Base-by-base conservation (phyloP, 2,797 vertebrate species). In the Coilia nasus region DNA sequence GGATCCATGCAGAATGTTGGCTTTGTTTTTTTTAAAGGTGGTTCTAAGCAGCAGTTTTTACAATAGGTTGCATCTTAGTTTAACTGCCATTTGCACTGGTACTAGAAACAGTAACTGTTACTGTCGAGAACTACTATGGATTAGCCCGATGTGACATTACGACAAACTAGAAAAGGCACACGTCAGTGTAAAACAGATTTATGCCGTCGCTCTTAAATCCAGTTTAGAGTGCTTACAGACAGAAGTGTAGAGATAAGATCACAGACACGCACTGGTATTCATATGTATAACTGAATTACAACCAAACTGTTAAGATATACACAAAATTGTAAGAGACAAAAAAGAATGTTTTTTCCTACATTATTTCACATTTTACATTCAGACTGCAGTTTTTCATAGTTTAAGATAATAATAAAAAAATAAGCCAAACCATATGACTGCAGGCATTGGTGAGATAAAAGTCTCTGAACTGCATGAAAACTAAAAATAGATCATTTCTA, bases 221-320 rank as follows among this genome's bases (percentile, higher is more conserved):
- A 78, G 71, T 78, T 41, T 21, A 44, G 71, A 35, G 71, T 35
- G 19, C 71, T 78, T n/a, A 75, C 71, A 41, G 35, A 78, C 41
- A 19, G 71, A 10, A 11, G 31, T 21, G 35, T 44, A 19, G 17
- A 7, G 31, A 78, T 78, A 17, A 21, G 35, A 78, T 19, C 71
- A 41, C 19, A 41, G 15, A 19, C 7, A 35, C 31, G 35, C 28
- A 75, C 15, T 41, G 3, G 4, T 35, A 41, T 44, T 78, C 35
- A 44, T 44, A 35, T 78, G 15, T 75, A 1, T 78, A 54, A 78
- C 71, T 19, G 71, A 78, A 78, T 21, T 10, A 78, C 31, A 44
- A 44, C 71, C 17, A 10, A 78, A 78, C 28, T 35, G 31, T 78
- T 41, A 44, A 21, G 31, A 78, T 78, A 78, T 67, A 67, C 2